Percentiles rank a stretch among this genome's conserved stretches.
Conservation (phyloP, 2,113 vertebrate genomes). For the Nannobrachium achirus region DNA sequence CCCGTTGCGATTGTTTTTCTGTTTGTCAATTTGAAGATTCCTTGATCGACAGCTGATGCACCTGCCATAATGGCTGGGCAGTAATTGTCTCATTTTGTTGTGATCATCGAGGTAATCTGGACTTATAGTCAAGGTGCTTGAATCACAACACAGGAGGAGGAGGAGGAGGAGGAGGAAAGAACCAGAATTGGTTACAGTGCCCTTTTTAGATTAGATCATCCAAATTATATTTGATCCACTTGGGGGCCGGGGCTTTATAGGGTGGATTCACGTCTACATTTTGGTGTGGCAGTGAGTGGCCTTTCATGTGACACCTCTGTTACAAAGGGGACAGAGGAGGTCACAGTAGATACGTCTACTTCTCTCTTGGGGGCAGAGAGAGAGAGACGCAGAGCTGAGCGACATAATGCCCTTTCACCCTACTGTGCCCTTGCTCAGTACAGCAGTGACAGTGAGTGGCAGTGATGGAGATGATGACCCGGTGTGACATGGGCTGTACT, state of each 20-base stretch:
- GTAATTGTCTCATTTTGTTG: constrained; percentile 55
- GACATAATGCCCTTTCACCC: constrained; percentile 40
- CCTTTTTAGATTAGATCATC: too few relatives aligned
- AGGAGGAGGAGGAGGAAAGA: background rate
- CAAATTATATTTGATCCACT: constrained; percentile 4
- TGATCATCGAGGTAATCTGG: constrained; percentile 21
- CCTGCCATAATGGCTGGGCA: constrained; percentile 50
- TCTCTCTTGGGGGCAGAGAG: constrained; percentile 1
- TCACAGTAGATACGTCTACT: constrained; percentile 27
- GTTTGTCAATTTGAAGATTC: constrained; percentile 58
- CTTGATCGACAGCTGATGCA: constrained; percentile 44
- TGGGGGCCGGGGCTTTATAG: constrained; percentile 2
- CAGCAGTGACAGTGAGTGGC: constrained; percentile 63
- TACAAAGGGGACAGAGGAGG: constrained; percentile 46
- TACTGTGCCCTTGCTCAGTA: constrained; percentile 8
- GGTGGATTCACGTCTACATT: background rate
- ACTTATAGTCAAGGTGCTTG: constrained; percentile 26
- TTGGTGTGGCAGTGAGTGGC: background rate
- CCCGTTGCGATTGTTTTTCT: constrained; percentile 60
- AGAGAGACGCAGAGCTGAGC: too few relatives aligned
- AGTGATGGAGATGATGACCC: constrained; percentile 41
- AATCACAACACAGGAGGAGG: too few relatives aligned
- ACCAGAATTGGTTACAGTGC: background rate
- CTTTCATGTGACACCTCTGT: constrained; percentile 44
- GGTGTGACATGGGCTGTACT: constrained; percentile 49